A percentile compares a stretch with the other conserved stretches of the same genome.
Conservation (phyloP, 1,140 invertebrate species). For the Anastrepha obliqua region DNA sequence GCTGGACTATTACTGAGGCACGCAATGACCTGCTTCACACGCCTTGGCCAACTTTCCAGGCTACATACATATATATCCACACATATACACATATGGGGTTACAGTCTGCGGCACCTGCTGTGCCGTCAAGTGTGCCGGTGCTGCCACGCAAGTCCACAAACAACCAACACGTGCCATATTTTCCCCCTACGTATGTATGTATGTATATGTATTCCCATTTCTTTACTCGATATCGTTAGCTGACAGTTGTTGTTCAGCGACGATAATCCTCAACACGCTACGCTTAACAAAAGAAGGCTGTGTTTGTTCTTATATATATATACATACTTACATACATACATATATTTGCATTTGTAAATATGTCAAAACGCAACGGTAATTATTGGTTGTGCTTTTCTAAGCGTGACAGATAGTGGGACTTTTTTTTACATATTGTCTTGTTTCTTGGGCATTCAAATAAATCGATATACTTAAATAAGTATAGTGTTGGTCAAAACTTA, state of each 20-base stretch:
- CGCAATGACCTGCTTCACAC: slow-evolving; percentile 16
- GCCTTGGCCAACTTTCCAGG: background rate
- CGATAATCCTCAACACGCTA: slow-evolving; percentile 33
- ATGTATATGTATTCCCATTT: background rate
- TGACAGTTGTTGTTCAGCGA: background rate
- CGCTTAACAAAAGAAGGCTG: background rate
- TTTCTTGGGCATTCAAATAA: background rate
- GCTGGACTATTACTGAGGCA: background rate
- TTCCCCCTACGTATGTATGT: background rate
- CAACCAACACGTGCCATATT: background rate
- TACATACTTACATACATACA: no score
- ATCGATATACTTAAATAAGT: background rate
- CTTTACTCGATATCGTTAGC: slow-evolving; percentile 13
- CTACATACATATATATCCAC: background rate
- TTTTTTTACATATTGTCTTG: slow-evolving; percentile 11
- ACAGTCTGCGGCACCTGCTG: background rate
- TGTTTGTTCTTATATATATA: background rate
- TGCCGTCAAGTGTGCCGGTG: background rate
- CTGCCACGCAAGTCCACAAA: slow-evolving; percentile 1
- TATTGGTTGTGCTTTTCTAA: slow-evolving; percentile 21
- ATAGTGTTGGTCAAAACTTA: no score
- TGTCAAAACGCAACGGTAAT: slow-evolving; percentile 16
- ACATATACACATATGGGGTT: background rate
- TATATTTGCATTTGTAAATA: background rate
- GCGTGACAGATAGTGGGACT: background rate